phyloP scores from a whole-genome alignment of 2,888 invertebrate species.

The Eristalis arbustorum region DNA sequence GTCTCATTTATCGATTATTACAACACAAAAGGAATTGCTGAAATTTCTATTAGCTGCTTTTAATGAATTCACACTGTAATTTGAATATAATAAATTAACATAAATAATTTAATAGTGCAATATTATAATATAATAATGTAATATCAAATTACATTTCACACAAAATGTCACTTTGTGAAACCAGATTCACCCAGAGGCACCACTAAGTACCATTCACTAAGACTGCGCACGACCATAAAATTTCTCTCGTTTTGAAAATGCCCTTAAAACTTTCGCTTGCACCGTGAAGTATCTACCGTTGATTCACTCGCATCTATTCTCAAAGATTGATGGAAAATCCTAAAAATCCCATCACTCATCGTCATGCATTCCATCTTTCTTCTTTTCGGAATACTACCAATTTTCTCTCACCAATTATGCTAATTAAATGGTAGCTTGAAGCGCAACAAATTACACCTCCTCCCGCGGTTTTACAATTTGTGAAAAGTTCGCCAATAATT shows the following conservation, averaged over 20 bases:
- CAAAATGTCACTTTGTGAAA: no score
- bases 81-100: no score
- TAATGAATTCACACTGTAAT: no score
- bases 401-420: constrained; percentile 41
- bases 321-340: constrained; percentile 9
- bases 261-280: neutral
- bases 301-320: neutral
- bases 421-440: constrained; percentile 56
- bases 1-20: no score
- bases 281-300: neutral
- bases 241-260: neutral
- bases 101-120: no score
- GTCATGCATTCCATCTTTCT: constrained; percentile 16
- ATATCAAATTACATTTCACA: no score
- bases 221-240: neutral
- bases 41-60: neutral
- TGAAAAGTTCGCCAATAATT: neutral
- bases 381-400: neutral
- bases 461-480: neutral
- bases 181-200: no score
- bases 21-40: no score
- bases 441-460: constrained; percentile 27
- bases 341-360: neutral
- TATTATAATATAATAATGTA: no score
- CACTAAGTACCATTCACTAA: no score